Conservation (phyloP, 2,113 vertebrate genomes). For the Naja naja region DNA sequence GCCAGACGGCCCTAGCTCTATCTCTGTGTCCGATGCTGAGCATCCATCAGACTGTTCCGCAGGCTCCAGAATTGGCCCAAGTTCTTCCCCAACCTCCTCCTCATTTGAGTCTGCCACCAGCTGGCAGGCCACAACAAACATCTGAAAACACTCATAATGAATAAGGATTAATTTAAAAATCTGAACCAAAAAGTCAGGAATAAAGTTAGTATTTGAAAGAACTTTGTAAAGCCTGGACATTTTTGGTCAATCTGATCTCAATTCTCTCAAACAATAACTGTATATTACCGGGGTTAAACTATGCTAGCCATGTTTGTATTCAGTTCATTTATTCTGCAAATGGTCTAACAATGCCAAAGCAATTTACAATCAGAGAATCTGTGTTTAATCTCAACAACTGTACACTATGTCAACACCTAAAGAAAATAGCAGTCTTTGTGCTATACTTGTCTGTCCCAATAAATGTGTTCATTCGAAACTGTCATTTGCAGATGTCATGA, state of each 20-base stretch:
- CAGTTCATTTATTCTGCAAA: slow-evolving; percentile 40
- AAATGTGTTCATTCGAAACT: slow-evolving; percentile 67
- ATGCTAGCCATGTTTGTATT: slow-evolving; percentile 20
- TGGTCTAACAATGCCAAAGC: slow-evolving; percentile 56
- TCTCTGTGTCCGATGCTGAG: too few species aligned
- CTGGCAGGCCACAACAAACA: not conserved
- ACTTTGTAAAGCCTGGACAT: not conserved
- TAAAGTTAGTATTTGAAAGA: not conserved
- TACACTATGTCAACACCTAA: slow-evolving; percentile 62
- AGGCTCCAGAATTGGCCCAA: too few species aligned
- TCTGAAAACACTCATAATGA: not conserved
- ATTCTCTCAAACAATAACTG: slow-evolving; percentile 10
- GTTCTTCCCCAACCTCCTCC: too few species aligned
- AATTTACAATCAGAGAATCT: slow-evolving; percentile 50
- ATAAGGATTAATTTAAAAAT: not conserved
- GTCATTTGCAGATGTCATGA: slow-evolving; percentile 65
- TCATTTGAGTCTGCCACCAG: too few species aligned
- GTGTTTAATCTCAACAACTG: slow-evolving; percentile 65
- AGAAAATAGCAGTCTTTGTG: slow-evolving; percentile 65
- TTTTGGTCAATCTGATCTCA: not conserved
- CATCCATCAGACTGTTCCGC: too few species aligned
- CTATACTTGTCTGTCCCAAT: slow-evolving; percentile 72
- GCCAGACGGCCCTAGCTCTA: too few species aligned
- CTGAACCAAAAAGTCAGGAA: not conserved
- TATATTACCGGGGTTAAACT: slow-evolving; percentile 20